Evolutionary conservation across 2,113 vertebrate species (phyloP).

Genomic region (Psittacula cyanocephala): DNA sequence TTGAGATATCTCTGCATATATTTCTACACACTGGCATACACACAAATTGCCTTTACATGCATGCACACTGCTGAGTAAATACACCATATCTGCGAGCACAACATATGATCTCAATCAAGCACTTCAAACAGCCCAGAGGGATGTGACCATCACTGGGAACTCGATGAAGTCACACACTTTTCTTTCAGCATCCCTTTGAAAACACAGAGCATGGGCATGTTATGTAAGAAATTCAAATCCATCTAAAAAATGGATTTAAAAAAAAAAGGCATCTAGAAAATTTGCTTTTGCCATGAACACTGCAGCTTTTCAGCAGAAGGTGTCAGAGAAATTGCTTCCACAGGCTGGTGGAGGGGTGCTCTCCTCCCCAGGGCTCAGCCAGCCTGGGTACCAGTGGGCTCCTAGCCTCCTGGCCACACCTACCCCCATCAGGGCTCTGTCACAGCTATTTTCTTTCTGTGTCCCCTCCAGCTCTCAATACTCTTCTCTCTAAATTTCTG

Average conservation of each 20-base stretch:
- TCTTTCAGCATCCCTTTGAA: not conserved
- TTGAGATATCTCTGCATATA: not conserved
- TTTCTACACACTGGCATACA: not conserved
- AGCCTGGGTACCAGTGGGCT: not conserved
- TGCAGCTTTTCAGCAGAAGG: not conserved
- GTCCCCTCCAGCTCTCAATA: not conserved
- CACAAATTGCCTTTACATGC: not conserved
- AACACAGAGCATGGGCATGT: fast-evolving
- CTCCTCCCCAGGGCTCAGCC: not conserved
- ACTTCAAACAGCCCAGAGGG: not conserved
- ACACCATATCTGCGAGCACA: not conserved
- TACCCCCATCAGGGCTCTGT: not conserved
- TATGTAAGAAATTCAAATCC: not conserved
- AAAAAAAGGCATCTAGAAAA: not conserved
- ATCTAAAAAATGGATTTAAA: not conserved
- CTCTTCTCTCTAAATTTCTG: not conserved
- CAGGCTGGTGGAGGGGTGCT: not conserved
- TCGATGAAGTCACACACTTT: fast-evolving
- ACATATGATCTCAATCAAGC: not conserved
- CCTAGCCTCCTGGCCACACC: fast-evolving
- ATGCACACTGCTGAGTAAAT: not conserved
- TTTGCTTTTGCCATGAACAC: not conserved
- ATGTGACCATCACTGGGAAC: not conserved
- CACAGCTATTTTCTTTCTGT: not conserved
- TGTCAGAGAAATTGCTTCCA: not conserved